phyloP scores from a whole-genome alignment of 2,888 invertebrate species.

The Stenoptilia bipunctidactyla region DNA sequence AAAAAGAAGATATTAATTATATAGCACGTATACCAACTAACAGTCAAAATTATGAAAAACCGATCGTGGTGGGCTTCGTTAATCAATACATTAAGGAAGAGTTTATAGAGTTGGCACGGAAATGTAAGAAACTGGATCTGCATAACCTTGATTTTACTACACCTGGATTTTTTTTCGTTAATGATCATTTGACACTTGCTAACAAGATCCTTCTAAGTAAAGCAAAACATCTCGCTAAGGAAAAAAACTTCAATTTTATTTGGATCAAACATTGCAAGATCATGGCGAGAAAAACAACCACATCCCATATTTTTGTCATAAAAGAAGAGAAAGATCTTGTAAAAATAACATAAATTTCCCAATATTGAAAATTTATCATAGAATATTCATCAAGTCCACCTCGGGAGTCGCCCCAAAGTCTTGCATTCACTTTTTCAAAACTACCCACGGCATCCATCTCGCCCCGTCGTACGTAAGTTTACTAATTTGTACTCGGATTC shows the following conservation, averaged over 20 bases:
- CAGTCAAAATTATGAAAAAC: conserved; percentile 9
- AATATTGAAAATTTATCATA: neutral
- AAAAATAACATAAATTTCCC: conserved; percentile 2
- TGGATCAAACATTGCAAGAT: conserved; percentile 17
- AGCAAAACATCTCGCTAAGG: conserved; percentile 5
- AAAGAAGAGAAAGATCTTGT: conserved; percentile 8
- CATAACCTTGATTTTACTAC: conserved; percentile 5
- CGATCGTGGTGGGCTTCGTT: conserved; percentile 11
- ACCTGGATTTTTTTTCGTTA: conserved; percentile 7
- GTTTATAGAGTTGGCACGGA: conserved; percentile 7
- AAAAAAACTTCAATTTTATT: conserved; percentile 11
- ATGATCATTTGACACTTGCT: conserved; percentile 12
- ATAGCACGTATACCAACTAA: conserved; percentile 14
- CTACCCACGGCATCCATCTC: too few species aligned
- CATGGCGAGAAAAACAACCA: conserved; percentile 12
- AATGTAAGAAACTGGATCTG: conserved; percentile 5
- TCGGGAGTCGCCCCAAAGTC: too few species aligned
- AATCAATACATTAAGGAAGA: conserved; percentile 12
- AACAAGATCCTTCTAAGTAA: conserved; percentile 3
- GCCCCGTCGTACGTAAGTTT: too few species aligned
- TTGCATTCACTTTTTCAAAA: too few species aligned
- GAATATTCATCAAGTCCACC: too few species aligned
- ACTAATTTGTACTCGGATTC: too few species aligned
- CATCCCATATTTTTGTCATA: conserved; percentile 13
- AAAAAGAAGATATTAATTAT: conserved; percentile 13